Base-by-base conservation (phyloP, 2,797 vertebrate species). In the Sardinella longiceps region DNA sequence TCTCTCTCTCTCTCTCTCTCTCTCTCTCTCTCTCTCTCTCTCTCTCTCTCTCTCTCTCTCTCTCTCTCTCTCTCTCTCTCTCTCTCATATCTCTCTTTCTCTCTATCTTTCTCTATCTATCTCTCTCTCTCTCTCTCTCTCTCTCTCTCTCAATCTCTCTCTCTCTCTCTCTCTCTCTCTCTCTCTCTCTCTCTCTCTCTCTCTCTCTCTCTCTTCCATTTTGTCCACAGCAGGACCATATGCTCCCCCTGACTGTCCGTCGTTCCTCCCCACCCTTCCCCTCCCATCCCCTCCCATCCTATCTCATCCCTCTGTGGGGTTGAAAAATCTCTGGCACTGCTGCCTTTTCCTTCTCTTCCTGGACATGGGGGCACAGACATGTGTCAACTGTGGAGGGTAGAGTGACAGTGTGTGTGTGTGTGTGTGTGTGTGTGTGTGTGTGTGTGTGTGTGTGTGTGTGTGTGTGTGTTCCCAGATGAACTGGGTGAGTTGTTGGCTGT, bases 371-470 rank as follows among this genome's bases (percentile, higher is more conserved):
- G 23, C 37, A 77, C 7, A n/a, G 23, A 60, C n/a, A n/a, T 2
- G 84, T 85, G 88, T 91, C 93, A 93, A 91, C 93, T 92, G 91
- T 70, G 63, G 63, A 80, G 53, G 82, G 51, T 33, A 81, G n/a
- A 66, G 20, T 83, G 33, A 77, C 33, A 39, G 80, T 81, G 80
- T 10, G 23, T 28, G 58, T 10, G 58, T 84, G 48, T 23, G 70
- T 81, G 82, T 84, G 83, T 82, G 48, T 63, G 86, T n/a, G 58
- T n/a, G n/a, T n/a, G n/a, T n/a, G n/a, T n/a, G n/a, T n/a, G n/a
- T n/a, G n/a, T n/a, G n/a, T n/a, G n/a, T n/a, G n/a, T n/a, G n/a
- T n/a, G n/a, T n/a, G n/a, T n/a, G n/a, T n/a, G n/a, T n/a, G n/a
- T 83, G 82, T 81, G 80, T 80, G 23, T 90, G 89, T 86, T 86